Percentiles rank a stretch among this genome's conserved stretches.
These are phyloP conservation scores for Drosophila monieri DNA, from an alignment of 2,888 invertebrate species.

Conservation along the genomic window DNA sequence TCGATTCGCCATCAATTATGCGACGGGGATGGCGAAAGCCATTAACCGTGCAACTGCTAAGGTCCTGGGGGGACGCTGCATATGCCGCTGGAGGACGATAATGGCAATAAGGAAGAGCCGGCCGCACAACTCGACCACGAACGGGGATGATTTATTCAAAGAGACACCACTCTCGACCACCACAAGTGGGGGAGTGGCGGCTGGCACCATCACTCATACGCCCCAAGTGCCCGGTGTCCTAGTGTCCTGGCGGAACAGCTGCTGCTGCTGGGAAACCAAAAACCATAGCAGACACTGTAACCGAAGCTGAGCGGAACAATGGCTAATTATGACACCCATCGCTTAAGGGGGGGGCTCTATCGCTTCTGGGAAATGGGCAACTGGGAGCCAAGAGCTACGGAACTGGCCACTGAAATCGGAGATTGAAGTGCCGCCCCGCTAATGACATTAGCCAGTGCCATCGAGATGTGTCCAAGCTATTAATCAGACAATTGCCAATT, in stretches of 20 bases:
- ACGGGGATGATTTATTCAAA: constrained; percentile 1
- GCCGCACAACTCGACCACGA: not conserved
- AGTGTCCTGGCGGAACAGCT: constrained; percentile 27
- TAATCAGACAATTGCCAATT: constrained; percentile 16
- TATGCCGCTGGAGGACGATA: constrained; percentile 11
- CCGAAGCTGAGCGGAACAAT: constrained; percentile 24
- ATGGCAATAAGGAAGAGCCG: constrained; percentile 2
- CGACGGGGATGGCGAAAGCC: constrained; percentile 14
- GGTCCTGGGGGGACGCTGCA: constrained; percentile 31
- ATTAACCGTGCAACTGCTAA: constrained; percentile 15
- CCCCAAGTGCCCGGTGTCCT: constrained; percentile 13
- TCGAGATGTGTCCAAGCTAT: constrained; percentile 5
- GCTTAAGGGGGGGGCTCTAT: not conserved
- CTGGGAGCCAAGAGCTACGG: not conserved
- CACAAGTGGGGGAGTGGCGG: not conserved
- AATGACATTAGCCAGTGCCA: constrained; percentile 6
- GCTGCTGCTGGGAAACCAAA: constrained; percentile 17
- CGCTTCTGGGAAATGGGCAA: too few species aligned
- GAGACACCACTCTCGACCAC: not conserved
- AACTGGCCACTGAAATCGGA: constrained; percentile 18
- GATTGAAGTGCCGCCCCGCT: not conserved
- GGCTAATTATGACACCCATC: constrained; percentile 32
- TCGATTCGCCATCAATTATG: constrained; percentile 4
- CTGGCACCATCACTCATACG: constrained; percentile 63
- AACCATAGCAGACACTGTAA: constrained; percentile 1